Base-by-base conservation (phyloP, 2,113 vertebrate genomes). In the Hyla sarda region DNA sequence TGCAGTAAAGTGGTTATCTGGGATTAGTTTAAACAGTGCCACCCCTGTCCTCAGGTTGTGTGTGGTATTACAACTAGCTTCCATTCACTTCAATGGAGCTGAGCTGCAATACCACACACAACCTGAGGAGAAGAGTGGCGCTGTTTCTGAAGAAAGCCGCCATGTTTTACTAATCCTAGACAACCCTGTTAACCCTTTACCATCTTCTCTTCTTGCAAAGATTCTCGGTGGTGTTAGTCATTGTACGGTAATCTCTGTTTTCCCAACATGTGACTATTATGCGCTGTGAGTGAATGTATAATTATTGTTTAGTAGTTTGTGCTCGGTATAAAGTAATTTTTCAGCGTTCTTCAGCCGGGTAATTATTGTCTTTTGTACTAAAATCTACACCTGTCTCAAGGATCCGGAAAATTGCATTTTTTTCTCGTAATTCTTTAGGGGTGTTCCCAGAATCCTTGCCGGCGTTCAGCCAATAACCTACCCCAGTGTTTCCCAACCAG, bases 261-360 rank as follows among this genome's bases (percentile, higher is more conserved):
- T 84, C 34, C 52, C 71, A 30, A 32, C 82, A 75, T n/a, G 52
- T 47, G 58, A 58, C 82, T 30, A 47, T 74, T 37, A 1, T 23
- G 19, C 0, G 1, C 67, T 5, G 50, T 83, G n/a, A 17, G 25
- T 73, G 23, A 47, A 30, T 41, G 32, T 25, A 30, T 84, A 84
- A 84, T 84, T 84, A 84, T 84, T 75, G 82, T 84, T 84, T 75
- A 60, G 54, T 45, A 75, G 69, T 84, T 41, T 60, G 23, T 72
- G 30, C 82, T 73, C 48, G 0, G 13, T 13, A 19, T 75, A 75
- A 79, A 84, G 34, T 30, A 14, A 32, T n/a, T 84, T 75, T 30
- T 54, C 69, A 7, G 16, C 34, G 56, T 72, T 41, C 71, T 74
- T 45, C 32, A 75, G 34, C 45, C 52, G 14, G 21, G 45, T 84